A percentile compares a stretch with the other conserved stretches of the same genome.
Evolutionary conservation across 2,797 vertebrate species (phyloP).

Genomic region (Hydrophis major): DNA sequence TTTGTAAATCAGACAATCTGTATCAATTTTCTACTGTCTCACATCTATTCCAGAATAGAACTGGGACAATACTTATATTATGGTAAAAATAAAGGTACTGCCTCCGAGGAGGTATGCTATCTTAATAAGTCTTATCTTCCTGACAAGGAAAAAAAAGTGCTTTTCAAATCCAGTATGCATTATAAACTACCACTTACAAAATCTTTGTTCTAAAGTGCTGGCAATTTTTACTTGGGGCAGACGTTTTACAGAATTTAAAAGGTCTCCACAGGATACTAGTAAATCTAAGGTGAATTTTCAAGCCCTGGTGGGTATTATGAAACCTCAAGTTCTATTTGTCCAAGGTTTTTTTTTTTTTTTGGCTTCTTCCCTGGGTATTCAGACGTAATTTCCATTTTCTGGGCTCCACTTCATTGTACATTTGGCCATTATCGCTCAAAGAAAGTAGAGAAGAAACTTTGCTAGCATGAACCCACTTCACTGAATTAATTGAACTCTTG

Average conservation of each 20-base stretch:
- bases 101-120: conserved; percentile 64
- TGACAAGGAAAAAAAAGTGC: conserved; percentile 64
- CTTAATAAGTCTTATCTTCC: conserved; percentile 70
- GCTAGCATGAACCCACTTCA: background rate
- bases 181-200: conserved; percentile 72
- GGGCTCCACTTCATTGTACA: conserved; percentile 18
- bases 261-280: conserved; percentile 65
- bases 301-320: conserved; percentile 58
- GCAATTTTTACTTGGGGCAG: conserved; percentile 70
- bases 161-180: conserved; percentile 70
- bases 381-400: conserved; percentile 45
- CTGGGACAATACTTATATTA: conserved; percentile 52
- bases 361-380: conserved; percentile 44
- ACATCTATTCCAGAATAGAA: background rate
- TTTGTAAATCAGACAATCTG: background rate
- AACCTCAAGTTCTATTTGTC: conserved; percentile 67
- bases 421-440: conserved; percentile 36
- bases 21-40: background rate
- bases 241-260: conserved; percentile 69
- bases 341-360: conserved; percentile 38
- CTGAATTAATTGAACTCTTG: conserved; percentile 29
- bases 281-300: conserved; percentile 65
- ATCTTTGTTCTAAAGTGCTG: conserved; percentile 71
- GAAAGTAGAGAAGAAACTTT: conserved; percentile 23
- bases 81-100: conserved; percentile 62